These are phyloP conservation scores for Synanthedon andrenaeformis DNA, from an alignment of 2,888 invertebrate genomes.

Conservation along the genomic window DNA sequence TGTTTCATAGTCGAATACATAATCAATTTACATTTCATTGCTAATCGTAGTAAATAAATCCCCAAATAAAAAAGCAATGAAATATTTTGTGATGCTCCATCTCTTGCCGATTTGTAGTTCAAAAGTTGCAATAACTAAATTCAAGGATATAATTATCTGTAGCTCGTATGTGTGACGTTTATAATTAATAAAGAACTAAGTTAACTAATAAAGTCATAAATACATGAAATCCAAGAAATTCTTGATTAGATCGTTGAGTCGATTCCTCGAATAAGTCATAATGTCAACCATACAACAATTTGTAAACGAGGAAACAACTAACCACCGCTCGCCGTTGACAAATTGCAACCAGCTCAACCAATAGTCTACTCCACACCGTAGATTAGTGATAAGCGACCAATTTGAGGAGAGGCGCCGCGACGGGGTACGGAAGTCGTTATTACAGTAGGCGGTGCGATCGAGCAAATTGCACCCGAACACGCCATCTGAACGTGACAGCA, in stretches of 20 bases:
- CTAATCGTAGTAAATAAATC: too few species aligned
- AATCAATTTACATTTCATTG: too few species aligned
- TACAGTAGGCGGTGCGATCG: constrained; percentile 66
- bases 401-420: constrained; percentile 69
- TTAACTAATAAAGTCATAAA: too few species aligned
- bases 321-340: constrained; percentile 49
- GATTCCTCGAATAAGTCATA: constrained; percentile 1
- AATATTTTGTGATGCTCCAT: too few species aligned
- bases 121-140: too few species aligned
- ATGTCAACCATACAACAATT: constrained; percentile 19
- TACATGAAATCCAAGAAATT: too few species aligned
- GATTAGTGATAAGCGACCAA: constrained; percentile 71
- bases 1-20: too few species aligned
- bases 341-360: constrained; percentile 48
- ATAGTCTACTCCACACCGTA: constrained; percentile 35
- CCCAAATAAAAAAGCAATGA: too few species aligned
- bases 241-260: not conserved
- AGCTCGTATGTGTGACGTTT: too few species aligned
- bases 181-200: too few species aligned
- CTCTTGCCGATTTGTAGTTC: too few species aligned
- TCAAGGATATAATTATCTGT: too few species aligned
- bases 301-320: constrained; percentile 42
- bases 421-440: constrained; percentile 70
- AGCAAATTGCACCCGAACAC: constrained; percentile 64
- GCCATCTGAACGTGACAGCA: constrained; percentile 67